Evolutionary conservation across 1,140 invertebrate species (phyloP).

Genomic region (Polypedilum pembai): DNA sequence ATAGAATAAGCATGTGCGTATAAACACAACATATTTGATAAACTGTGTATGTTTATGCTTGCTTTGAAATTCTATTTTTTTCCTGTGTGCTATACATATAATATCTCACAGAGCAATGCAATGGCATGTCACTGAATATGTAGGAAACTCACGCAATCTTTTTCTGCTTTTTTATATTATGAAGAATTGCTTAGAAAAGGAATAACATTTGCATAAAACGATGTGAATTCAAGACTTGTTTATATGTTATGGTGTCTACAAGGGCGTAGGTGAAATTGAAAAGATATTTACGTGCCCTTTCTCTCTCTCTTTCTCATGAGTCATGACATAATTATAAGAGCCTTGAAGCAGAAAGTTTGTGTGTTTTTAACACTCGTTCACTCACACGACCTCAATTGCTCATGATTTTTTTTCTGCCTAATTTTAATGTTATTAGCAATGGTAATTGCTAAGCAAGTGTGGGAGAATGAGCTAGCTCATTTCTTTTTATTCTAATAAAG

Average conservation of each 20-base stretch:
- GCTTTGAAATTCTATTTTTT: too few species aligned
- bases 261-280: neutral
- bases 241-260: neutral
- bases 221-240: neutral
- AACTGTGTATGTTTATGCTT: too few species aligned
- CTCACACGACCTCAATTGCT: constrained; percentile 7
- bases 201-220: constrained; percentile 1
- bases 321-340: neutral
- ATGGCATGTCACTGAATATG: constrained; percentile 2
- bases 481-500: neutral
- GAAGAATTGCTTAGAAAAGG: neutral
- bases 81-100: too few species aligned
- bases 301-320: too few species aligned
- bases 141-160: constrained; percentile 13
- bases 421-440: constrained; percentile 14
- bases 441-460: neutral
- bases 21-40: too few species aligned
- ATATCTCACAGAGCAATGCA: neutral
- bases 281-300: neutral
- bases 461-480: neutral
- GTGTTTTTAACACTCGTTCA: neutral
- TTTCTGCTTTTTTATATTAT: neutral
- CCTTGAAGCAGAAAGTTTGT: neutral
- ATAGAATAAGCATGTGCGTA: too few species aligned
- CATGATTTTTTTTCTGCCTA: neutral